Evolutionary conservation across 2,888 invertebrate genomes (phyloP).

Genomic region (Dryocosmus kuriphilus): DNA sequence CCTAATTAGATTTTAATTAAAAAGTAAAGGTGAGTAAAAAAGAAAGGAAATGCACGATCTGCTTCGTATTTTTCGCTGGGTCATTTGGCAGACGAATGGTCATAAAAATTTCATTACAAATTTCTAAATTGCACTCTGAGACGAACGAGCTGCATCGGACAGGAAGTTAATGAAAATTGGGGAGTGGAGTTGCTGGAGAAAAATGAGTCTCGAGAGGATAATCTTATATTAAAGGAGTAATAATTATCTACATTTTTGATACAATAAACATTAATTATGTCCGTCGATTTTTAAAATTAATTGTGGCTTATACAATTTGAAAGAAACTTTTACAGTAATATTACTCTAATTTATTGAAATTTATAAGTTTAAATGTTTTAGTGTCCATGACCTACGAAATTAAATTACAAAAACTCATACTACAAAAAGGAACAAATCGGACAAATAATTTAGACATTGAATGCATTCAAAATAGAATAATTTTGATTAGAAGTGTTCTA

Average conservation of each 20-base stretch:
- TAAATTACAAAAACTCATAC: too few relatives aligned
- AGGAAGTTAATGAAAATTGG: conserved; percentile 14
- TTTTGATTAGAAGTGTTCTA: too few relatives aligned
- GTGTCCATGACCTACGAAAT: too few relatives aligned
- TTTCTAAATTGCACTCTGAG: conserved; percentile 52
- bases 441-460: too few relatives aligned
- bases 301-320: too few relatives aligned
- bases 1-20: background rate
- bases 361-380: too few relatives aligned
- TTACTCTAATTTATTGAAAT: too few relatives aligned
- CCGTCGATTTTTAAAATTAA: too few relatives aligned
- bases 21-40: background rate
- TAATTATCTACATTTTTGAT: background rate
- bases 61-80: background rate
- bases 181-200: background rate
- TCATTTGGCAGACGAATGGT: conserved; percentile 44
- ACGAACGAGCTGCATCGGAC: background rate
- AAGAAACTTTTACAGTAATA: too few relatives aligned
- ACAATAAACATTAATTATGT: too few relatives aligned
- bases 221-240: background rate
- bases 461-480: too few relatives aligned
- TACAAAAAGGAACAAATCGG: too few relatives aligned
- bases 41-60: background rate
- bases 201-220: background rate
- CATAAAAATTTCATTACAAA: conserved; percentile 65